These are phyloP conservation scores for Coregonus sp. DNA, from an alignment of 2,797 vertebrate genomes.

Conservation along the genomic window DNA sequence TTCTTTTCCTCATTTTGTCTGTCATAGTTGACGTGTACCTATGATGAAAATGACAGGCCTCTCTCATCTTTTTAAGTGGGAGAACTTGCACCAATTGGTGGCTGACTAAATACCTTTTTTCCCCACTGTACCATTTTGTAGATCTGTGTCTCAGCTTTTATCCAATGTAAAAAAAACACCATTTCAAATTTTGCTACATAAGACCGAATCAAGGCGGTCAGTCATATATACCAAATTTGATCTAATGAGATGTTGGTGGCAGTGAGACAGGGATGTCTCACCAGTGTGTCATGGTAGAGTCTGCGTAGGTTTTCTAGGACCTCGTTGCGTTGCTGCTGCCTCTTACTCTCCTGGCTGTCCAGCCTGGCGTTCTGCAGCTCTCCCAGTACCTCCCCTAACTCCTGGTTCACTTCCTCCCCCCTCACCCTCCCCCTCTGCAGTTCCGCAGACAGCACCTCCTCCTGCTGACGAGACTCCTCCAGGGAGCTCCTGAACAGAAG, in stretches of 20 bases:
- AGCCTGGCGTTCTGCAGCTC: slow-evolving; percentile 84
- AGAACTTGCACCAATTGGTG: too few species aligned
- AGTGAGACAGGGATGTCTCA: slow-evolving; percentile 55
- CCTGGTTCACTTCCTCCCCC: slow-evolving; percentile 78
- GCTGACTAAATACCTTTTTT: too few species aligned
- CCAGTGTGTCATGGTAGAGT: slow-evolving; percentile 86
- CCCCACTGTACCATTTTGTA: too few species aligned
- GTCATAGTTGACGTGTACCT: too few species aligned
- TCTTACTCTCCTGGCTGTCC: slow-evolving; percentile 83
- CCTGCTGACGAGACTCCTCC: slow-evolving; percentile 73
- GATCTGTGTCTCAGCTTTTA: too few species aligned
- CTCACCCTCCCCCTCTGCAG: slow-evolving; percentile 71
- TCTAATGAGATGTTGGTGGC: background rate
- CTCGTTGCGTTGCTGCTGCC: slow-evolving; percentile 83
- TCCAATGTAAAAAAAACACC: too few species aligned
- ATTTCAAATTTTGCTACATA: too few species aligned
- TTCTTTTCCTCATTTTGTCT: too few species aligned
- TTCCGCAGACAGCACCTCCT: slow-evolving; percentile 74
- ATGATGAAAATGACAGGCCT: too few species aligned
- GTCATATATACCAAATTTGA: too few species aligned
- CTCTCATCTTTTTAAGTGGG: too few species aligned
- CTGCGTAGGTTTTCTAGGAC: slow-evolving; percentile 82
- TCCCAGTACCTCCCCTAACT: slow-evolving; percentile 75
- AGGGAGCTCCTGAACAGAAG: slow-evolving; percentile 72
- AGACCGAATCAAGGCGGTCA: too few species aligned